Evolutionary conservation across 2,797 vertebrate genomes (phyloP).

Genomic region (Natrix natrix): DNA sequence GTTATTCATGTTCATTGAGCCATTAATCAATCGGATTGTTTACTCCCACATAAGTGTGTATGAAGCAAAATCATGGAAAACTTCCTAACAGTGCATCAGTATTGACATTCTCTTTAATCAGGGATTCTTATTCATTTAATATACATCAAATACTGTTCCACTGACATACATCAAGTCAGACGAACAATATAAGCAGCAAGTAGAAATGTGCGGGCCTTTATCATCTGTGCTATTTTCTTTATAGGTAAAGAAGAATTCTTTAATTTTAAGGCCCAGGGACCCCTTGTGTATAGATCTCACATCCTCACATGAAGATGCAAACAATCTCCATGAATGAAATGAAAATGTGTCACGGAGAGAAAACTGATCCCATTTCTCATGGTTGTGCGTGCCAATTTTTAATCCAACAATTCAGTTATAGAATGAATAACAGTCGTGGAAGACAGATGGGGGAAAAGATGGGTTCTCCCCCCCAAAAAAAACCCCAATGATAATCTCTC

Average conservation of each 20-base stretch:
- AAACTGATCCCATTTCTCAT: neutral
- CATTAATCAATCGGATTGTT: neutral
- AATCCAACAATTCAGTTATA: conserved; percentile 9
- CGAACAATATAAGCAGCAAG: neutral
- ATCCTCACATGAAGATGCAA: neutral
- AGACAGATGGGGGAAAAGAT: neutral
- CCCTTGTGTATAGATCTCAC: neutral
- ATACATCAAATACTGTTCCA: neutral
- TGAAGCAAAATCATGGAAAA: neutral
- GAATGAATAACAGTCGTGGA: neutral
- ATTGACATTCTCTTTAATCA: neutral
- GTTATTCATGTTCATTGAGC: neutral
- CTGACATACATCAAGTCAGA: neutral
- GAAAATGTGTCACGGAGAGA: neutral
- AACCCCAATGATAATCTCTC: neutral
- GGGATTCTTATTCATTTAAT: neutral
- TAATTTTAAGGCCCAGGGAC: neutral
- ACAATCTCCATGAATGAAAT: neutral
- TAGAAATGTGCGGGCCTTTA: neutral
- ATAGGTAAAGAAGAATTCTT: neutral
- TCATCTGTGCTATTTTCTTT: neutral
- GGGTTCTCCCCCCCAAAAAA: neutral
- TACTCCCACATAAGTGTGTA: neutral
- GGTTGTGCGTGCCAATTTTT: neutral
- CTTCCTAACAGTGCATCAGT: neutral